Base-by-base conservation (phyloP, 2,888 invertebrate species). In the Endotricha flammealis region DNA sequence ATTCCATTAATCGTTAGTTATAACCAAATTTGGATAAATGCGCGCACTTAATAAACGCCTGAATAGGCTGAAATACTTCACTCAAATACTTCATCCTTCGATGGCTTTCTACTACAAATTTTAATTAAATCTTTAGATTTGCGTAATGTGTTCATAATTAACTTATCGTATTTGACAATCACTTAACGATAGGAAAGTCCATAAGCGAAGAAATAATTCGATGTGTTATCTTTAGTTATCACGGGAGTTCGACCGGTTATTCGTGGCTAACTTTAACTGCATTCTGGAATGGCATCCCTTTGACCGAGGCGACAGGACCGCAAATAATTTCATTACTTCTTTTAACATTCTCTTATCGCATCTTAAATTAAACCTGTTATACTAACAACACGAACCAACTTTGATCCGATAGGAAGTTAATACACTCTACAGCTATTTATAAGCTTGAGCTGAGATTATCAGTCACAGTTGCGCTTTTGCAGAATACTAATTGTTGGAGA, bases 231-330 rank as follows among this genome's bases (percentile, higher is more conserved):
- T 22, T 22, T 11, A 12, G 9, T 8, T 22, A 41, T 46, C 42
- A 42, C 39, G 40, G 39, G 48, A 46, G 41, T 42, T 37, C 35
- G 46, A 50, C 48, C 48, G 43, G 48, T 47, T 31, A 22, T 20
- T 23, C 42, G 36, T 36, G 43, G 38, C 36, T 46, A 42, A 47
- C 46, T 48, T 44, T 44, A 38, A 36, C 43, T 38, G 32, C 48
- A 47, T 48, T 53, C 49, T 43, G 35, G 45, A 39, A 33, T 37
- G 39, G 44, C 44, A 46, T 46, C 46, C 46, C 44, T 43, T 36
- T 42, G 44, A 39, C 44, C 37, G 32, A 36, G 35, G 37, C 46
- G 32, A 33, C 32, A 25, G 13, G 16, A n/a, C 37, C 41, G 46
- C 44, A 38, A 43, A 48, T 40, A 38, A 39, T 33, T 39, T 38